A percentile compares a stretch with the other conserved stretches of the same genome.
These are phyloP conservation scores for Pterois miles DNA, from an alignment of 2,797 vertebrate species.

Conservation along the genomic window DNA sequence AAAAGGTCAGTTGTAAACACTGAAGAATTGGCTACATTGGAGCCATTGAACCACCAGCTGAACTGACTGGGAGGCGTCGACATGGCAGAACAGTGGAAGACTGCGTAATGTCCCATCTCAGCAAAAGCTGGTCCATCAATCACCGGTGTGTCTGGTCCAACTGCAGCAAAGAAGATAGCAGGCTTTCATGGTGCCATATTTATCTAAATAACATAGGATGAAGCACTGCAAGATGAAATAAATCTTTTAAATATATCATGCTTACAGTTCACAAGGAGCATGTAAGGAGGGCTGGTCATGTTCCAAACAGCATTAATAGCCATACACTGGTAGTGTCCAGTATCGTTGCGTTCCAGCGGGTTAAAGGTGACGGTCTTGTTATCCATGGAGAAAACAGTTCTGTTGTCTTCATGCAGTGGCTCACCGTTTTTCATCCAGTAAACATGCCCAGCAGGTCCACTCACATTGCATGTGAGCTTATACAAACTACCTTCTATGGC, in stretches of 20 bases:
- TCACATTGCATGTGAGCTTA: slow-evolving; percentile 58
- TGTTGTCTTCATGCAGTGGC: slow-evolving; percentile 17
- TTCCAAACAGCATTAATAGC: slow-evolving; percentile 51
- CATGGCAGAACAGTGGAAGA: slow-evolving; percentile 62
- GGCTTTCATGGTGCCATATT: not conserved
- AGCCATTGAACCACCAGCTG: slow-evolving; percentile 74
- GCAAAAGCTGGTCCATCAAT: slow-evolving; percentile 54
- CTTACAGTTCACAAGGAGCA: slow-evolving; percentile 74
- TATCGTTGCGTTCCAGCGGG: slow-evolving; percentile 24
- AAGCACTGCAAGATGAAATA: not conserved
- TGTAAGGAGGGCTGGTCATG: slow-evolving; percentile 40
- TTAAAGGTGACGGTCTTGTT: slow-evolving; percentile 62
- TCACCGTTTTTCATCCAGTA: slow-evolving; percentile 66
- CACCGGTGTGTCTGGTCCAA: slow-evolving; percentile 57
- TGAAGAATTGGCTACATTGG: slow-evolving; percentile 42
- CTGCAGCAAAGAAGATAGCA: slow-evolving; percentile 47
- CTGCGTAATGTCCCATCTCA: slow-evolving; percentile 22
- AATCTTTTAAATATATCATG: slow-evolving; percentile 19
- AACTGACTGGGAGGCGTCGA: slow-evolving; percentile 68
- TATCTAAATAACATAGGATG: not conserved
- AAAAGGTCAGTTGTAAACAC: slow-evolving; percentile 14
- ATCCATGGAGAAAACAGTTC: slow-evolving; percentile 1
- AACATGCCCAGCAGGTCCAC: slow-evolving; percentile 46
- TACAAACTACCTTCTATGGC: slow-evolving; percentile 44
- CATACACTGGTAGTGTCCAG: slow-evolving; percentile 63